phyloP scores from a whole-genome alignment of 2,797 vertebrate species.

The Sylvilagus floridanus region DNA sequence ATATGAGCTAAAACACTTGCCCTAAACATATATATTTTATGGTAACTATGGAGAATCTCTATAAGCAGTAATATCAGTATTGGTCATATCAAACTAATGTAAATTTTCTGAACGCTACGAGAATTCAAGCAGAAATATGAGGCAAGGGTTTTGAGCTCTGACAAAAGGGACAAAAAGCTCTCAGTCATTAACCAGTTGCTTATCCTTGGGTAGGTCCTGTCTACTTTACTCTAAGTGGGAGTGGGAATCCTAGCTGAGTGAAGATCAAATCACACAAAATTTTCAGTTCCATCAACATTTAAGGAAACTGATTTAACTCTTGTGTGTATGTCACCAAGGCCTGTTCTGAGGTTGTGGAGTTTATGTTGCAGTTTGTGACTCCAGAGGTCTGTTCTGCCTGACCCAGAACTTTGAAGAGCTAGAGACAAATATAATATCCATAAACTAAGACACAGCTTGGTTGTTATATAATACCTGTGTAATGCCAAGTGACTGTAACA shows the following conservation, averaged over 20 bases:
- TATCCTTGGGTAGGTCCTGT: background rate
- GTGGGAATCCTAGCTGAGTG: background rate
- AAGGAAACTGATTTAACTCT: background rate
- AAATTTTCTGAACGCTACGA: background rate
- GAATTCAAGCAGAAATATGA: slow-evolving; percentile 21
- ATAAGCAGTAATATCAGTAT: background rate
- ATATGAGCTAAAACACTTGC: no score
- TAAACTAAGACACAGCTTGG: background rate
- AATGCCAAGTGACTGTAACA: no score
- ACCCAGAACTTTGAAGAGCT: background rate
- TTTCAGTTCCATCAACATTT: background rate
- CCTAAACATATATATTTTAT: background rate
- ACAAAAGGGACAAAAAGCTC: background rate
- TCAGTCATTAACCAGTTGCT: background rate
- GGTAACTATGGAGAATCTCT: slow-evolving; percentile 12
- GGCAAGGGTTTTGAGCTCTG: background rate
- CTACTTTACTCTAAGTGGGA: background rate
- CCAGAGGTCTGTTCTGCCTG: background rate
- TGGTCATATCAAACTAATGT: background rate
- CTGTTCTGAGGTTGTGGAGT: background rate
- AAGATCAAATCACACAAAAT: slow-evolving; percentile 33
- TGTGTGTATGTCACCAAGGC: background rate
- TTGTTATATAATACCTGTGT: background rate
- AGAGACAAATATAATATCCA: background rate
- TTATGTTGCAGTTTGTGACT: background rate